Percentiles rank a stretch among this genome's conserved stretches.
Evolutionary conservation across 1,140 invertebrate species (phyloP).

Genomic region (Trinorchestia longiramus): DNA sequence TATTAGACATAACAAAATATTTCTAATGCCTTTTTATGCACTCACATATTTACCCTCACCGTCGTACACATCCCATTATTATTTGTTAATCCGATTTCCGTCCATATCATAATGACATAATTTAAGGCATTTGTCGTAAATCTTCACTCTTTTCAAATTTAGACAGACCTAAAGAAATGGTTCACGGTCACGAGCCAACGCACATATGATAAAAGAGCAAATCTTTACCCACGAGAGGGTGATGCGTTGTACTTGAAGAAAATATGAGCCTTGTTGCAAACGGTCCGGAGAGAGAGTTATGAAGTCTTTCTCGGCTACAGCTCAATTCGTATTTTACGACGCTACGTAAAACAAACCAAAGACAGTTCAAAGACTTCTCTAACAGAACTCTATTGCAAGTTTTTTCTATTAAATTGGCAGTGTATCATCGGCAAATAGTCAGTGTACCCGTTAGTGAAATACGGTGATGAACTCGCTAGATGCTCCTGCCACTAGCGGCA

Average conservation of each 20-base stretch:
- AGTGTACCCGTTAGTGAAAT: background rate
- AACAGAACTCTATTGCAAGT: background rate
- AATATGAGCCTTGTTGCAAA: background rate
- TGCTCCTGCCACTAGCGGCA: background rate
- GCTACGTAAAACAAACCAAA: background rate
- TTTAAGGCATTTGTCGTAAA: background rate
- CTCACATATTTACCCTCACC: background rate
- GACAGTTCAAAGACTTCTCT: background rate
- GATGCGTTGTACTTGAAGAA: background rate
- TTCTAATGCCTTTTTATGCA: no score
- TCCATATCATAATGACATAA: background rate
- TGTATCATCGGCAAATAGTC: background rate
- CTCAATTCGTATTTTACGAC: background rate
- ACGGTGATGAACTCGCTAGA: background rate
- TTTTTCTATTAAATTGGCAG: background rate
- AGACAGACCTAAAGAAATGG: background rate
- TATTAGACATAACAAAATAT: no score
- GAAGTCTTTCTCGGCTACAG: background rate
- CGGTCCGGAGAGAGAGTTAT: background rate
- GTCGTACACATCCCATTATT: background rate
- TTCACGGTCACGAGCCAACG: background rate
- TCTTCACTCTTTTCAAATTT: background rate
- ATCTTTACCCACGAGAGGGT: background rate
- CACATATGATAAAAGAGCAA: background rate
- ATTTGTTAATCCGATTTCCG: background rate